phyloP scores from a whole-genome alignment of 2,113 vertebrate species.

The Barnardius zonarius region DNA sequence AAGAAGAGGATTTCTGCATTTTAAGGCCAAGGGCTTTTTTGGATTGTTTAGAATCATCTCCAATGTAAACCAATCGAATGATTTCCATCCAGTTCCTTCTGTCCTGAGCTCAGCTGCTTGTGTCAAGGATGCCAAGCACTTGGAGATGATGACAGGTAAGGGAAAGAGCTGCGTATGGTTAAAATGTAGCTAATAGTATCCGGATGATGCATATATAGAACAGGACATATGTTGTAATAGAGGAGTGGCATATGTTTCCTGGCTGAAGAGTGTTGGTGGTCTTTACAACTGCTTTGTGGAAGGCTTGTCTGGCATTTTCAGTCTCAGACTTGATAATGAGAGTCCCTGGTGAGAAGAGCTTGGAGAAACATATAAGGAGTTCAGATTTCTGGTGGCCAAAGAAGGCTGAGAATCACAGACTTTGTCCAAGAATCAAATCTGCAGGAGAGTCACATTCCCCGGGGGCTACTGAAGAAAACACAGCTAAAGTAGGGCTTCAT shows the following conservation, averaged over 20 bases:
- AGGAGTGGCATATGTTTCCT: neutral
- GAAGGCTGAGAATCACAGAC: neutral
- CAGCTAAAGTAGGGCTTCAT: neutral
- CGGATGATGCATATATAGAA: neutral
- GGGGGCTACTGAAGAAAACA: neutral
- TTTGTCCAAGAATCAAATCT: neutral
- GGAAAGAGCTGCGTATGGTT: constrained; percentile 29
- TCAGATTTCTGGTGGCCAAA: neutral
- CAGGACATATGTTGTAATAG: neutral
- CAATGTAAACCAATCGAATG: neutral
- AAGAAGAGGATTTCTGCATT: neutral
- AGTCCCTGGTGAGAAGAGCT: neutral
- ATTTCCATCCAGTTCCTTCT: constrained; percentile 26
- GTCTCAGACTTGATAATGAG: neutral
- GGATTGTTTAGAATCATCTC: constrained; percentile 37
- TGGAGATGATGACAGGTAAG: constrained; percentile 48
- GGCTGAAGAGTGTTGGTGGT: neutral
- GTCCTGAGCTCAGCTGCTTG: neutral
- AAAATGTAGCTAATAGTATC: neutral
- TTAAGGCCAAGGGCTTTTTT: neutral
- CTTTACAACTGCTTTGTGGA: neutral
- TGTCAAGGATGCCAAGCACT: constrained; percentile 13
- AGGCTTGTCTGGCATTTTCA: neutral
- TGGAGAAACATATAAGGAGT: neutral
- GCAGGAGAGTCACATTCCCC: neutral